These are phyloP conservation scores for Pinna nobilis DNA, from an alignment of 1,140 invertebrate genomes.

Conservation along the genomic window DNA sequence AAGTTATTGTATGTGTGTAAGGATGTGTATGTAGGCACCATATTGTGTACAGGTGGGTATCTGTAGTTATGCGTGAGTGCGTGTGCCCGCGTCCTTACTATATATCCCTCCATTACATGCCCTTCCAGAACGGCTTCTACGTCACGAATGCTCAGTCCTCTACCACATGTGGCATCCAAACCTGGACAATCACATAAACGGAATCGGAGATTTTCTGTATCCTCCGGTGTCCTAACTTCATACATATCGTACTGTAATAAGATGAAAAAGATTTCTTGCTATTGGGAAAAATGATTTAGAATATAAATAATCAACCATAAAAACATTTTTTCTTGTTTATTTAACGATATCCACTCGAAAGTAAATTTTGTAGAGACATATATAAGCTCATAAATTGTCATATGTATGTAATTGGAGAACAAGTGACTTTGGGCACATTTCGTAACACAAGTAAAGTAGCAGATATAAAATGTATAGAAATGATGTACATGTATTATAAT, in stretches of 20 bases:
- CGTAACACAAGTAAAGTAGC: neutral
- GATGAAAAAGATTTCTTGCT: neutral
- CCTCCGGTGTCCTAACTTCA: neutral
- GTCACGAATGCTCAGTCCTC: slow-evolving; percentile 23
- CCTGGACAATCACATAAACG: slow-evolving; percentile 43
- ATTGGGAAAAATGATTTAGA: neutral
- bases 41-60: too few relatives aligned
- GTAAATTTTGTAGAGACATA: neutral
- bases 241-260: slow-evolving; percentile 21
- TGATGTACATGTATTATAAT: neutral
- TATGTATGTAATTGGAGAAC: neutral
- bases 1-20: too few relatives aligned
- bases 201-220: slow-evolving; percentile 11
- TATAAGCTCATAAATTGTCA: neutral
- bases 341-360: too few relatives aligned
- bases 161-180: slow-evolving; percentile 34
- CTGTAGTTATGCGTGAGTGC: too few relatives aligned
- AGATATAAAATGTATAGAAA: neutral
- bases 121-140: slow-evolving; percentile 42
- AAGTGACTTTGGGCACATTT: too few relatives aligned
- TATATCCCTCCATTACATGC: slow-evolving; percentile 32
- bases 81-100: neutral
- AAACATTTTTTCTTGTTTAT: too few relatives aligned
- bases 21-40: too few relatives aligned
- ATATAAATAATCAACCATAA: neutral